A percentile compares a stretch with the other conserved stretches of the same genome.
Conservation (phyloP, 1,140 invertebrate species). For the Papilio polytes region DNA sequence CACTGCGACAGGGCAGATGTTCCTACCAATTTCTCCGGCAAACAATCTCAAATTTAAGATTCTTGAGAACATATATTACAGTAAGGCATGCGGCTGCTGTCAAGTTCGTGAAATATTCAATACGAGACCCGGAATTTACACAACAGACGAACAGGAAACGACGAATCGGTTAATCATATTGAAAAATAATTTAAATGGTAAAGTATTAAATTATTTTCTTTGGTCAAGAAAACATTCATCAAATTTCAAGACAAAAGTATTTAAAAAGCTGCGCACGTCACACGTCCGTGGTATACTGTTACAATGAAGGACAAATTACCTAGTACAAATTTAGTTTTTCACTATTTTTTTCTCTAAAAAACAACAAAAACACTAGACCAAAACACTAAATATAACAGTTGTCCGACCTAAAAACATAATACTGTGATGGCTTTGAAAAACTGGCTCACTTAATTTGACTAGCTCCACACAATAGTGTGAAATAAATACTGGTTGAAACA, state of each 20-base stretch:
- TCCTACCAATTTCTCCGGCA: conserved; percentile 27
- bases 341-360: background rate
- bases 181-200: background rate
- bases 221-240: too few relatives aligned
- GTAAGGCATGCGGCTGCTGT: background rate
- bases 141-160: background rate
- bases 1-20: conserved; percentile 38
- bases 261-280: too few relatives aligned
- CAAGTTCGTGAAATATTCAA: conserved; percentile 32
- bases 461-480: conserved; percentile 3
- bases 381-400: background rate
- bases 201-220: too few relatives aligned
- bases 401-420: background rate
- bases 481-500: conserved; percentile 8
- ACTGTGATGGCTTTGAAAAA: background rate
- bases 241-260: too few relatives aligned
- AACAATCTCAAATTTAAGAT: conserved; percentile 37
- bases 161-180: background rate
- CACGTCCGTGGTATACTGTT: background rate
- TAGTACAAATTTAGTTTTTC: background rate
- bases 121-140: conserved; percentile 10
- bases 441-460: conserved; percentile 7
- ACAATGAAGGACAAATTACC: background rate
- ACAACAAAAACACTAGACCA: background rate
- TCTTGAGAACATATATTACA: conserved; percentile 27